phyloP scores from a whole-genome alignment of 2,113 vertebrate species.

The Ancistrus triradiatus region DNA sequence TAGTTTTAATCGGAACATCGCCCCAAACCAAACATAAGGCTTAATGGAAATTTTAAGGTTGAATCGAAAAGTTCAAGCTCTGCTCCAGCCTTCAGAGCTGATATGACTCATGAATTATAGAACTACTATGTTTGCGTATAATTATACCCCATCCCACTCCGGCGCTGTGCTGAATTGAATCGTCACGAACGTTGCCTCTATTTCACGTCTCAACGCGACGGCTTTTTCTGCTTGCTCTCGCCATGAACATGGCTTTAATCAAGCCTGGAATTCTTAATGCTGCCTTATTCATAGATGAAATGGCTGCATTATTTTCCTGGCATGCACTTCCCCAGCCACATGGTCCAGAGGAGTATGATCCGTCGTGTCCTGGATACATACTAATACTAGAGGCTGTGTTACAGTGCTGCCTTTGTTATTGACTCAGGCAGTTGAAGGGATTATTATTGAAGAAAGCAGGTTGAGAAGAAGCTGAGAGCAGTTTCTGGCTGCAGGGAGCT shows the following conservation, averaged over 20 bases:
- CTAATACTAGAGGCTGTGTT: constrained; percentile 20
- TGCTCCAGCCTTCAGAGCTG: neutral
- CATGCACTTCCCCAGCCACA: neutral
- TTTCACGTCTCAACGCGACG: neutral
- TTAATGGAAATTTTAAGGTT: too few relatives aligned
- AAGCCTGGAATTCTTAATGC: constrained; percentile 20
- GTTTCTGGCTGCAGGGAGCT: too few relatives aligned
- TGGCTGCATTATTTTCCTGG: constrained; percentile 46
- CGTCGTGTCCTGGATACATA: constrained; percentile 17
- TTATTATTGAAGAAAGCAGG: constrained; percentile 62
- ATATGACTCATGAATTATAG: neutral
- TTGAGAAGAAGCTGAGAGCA: constrained; percentile 48
- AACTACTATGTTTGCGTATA: neutral
- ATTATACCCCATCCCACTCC: neutral
- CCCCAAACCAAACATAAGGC: too few relatives aligned
- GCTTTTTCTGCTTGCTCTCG: neutral
- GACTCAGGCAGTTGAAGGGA: constrained; percentile 46
- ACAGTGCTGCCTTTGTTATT: constrained; percentile 4
- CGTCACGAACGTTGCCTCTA: neutral
- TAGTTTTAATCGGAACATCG: too few relatives aligned
- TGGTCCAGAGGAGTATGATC: neutral
- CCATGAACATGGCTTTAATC: constrained; percentile 8
- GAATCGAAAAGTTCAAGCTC: too few relatives aligned
- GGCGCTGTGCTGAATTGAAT: neutral
- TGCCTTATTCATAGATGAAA: constrained; percentile 64